phyloP scores from a whole-genome alignment of 1,140 invertebrate genomes.

The Calephelis nemesis region DNA sequence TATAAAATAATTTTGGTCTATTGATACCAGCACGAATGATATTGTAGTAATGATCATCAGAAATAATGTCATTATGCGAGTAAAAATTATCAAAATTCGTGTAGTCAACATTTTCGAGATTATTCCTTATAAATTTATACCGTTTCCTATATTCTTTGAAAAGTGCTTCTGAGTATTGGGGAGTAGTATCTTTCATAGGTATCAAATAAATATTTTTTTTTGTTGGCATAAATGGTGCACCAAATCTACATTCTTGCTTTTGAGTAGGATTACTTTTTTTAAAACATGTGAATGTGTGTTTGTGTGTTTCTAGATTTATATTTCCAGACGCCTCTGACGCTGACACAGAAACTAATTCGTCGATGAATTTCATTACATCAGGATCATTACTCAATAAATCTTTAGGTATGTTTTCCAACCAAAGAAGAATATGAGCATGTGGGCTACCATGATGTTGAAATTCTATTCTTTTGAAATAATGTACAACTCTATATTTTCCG shows the following conservation, averaged over 20 bases:
- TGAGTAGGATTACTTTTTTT: slow-evolving; percentile 22
- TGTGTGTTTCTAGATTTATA: slow-evolving; percentile 32
- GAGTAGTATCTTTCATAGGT: slow-evolving; percentile 28
- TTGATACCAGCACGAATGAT: slow-evolving; percentile 35
- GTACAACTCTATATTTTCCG: slow-evolving; percentile 10
- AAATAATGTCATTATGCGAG: slow-evolving; percentile 30
- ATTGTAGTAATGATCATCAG: slow-evolving; percentile 35
- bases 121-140: slow-evolving; percentile 23
- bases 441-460: slow-evolving; percentile 46
- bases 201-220: slow-evolving; percentile 29
- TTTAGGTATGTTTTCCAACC: slow-evolving; percentile 31
- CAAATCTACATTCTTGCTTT: slow-evolving; percentile 35
- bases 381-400: slow-evolving; percentile 24
- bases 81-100: slow-evolving; percentile 34
- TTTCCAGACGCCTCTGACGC: slow-evolving; percentile 30
- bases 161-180: slow-evolving; percentile 1
- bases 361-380: slow-evolving; percentile 25
- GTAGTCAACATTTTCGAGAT: slow-evolving; percentile 31
- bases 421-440: slow-evolving; percentile 38
- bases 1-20: slow-evolving; percentile 33
- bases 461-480: slow-evolving; percentile 33
- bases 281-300: slow-evolving; percentile 33
- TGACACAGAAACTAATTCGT: slow-evolving; percentile 36
- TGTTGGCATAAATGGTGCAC: slow-evolving; percentile 35
- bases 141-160: slow-evolving; percentile 23